These are phyloP conservation scores for Oconnorella tubifera DNA, from an alignment of 2,888 invertebrate species.

Conservation along the genomic window DNA sequence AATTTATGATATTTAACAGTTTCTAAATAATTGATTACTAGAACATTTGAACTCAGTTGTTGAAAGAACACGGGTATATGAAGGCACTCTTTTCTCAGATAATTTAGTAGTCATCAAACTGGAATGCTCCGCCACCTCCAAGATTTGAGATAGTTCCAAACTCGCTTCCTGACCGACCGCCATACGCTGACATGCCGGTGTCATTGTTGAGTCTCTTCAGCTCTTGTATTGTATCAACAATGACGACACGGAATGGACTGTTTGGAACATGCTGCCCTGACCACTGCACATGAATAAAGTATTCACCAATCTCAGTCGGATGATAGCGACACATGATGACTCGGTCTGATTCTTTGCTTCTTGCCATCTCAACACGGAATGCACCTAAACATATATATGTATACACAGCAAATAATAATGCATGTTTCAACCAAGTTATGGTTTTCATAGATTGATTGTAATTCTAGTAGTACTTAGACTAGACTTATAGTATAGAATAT, in stretches of 20 bases:
- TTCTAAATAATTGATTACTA: no score
- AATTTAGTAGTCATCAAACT: constrained; percentile 5
- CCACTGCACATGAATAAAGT: constrained; percentile 88
- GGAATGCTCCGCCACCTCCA: neutral
- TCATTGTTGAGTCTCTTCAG: neutral
- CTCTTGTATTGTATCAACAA: constrained; percentile 98
- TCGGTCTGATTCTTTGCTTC: constrained; percentile 95
- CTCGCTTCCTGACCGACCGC: constrained; percentile 2
- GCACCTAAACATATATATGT: constrained; percentile 65
- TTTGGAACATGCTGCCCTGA: constrained; percentile 96
- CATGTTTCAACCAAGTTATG: neutral
- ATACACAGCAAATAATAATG: neutral
- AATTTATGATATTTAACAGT: no score
- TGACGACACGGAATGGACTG: constrained; percentile 97
- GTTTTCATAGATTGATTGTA: neutral
- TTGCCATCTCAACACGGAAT: constrained; percentile 99
- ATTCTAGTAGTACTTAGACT: no score
- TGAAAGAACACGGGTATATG: no score
- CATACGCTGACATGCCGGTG: neutral
- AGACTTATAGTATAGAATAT: no score
- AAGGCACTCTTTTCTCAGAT: no score
- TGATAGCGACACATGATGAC: constrained; percentile 97
- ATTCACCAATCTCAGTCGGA: constrained; percentile 97
- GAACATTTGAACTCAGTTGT: no score
- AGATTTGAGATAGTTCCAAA: neutral